These are phyloP conservation scores for Diorhabda elongata DNA, from an alignment of 1,140 invertebrate genomes.

Conservation along the genomic window DNA sequence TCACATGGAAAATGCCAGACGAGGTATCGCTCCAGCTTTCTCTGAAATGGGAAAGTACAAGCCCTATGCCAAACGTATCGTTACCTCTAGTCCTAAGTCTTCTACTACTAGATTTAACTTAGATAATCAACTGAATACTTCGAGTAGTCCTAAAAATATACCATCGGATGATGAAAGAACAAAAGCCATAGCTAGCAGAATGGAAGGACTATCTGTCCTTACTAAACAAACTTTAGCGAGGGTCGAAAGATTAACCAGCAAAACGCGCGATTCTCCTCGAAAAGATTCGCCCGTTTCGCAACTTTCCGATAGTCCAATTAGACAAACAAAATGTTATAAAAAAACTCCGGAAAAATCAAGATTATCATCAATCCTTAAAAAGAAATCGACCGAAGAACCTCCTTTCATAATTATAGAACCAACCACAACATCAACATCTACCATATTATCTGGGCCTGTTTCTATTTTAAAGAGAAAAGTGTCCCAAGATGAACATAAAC, in stretches of 20 bases:
- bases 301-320: not conserved
- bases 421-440: slow-evolving; percentile 20
- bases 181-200: slow-evolving; percentile 55
- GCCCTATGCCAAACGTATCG: slow-evolving; percentile 25
- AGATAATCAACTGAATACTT: not conserved
- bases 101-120: slow-evolving; percentile 8
- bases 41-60: slow-evolving; percentile 36
- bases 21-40: slow-evolving; percentile 31
- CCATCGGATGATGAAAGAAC: slow-evolving; percentile 40
- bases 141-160: not conserved
- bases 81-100: slow-evolving; percentile 30
- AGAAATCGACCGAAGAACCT: slow-evolving; percentile 45
- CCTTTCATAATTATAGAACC: slow-evolving; percentile 27
- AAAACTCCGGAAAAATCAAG: slow-evolving; percentile 17
- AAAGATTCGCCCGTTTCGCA: slow-evolving; percentile 14
- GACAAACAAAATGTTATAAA: not conserved
- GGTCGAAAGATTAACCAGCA: slow-evolving; percentile 59
- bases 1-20: slow-evolving; percentile 48
- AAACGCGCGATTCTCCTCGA: slow-evolving; percentile 37
- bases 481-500: slow-evolving; percentile 55
- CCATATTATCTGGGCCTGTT: slow-evolving; percentile 53
- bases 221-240: slow-evolving; percentile 65
- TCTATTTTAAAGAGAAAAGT: slow-evolving; percentile 78
- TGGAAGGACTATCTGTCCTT: slow-evolving; percentile 60
- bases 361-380: slow-evolving; percentile 41